Evolutionary conservation across 2,797 vertebrate species (phyloP), one percentile per base, ranked within the genome.

Genomic region (Jordanella pulchra): DNA sequence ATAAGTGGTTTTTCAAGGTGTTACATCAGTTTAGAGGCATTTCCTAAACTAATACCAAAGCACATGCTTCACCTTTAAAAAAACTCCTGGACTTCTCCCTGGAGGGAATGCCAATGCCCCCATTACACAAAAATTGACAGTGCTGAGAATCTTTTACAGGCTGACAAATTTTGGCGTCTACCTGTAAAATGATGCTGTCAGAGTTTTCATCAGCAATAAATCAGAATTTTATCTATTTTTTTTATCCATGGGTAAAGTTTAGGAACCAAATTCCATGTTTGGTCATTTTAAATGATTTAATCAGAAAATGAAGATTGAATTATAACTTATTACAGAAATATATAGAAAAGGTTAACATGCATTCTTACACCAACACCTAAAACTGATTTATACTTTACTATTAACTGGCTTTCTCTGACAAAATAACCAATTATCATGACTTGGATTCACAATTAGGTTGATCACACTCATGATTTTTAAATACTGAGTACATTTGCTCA

Each of bases 1-100:
- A 2, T 28, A 48, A 17, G 18, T 4, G n/a, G 27, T 23, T 72
- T 72, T 65, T 54, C 30, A 71, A 48, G n/a, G n/a, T 61, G 35
- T n/a, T 71, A 27, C 39, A 6, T 71, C 65, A 71, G 44, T 50
- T 75, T 75, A 50, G 68, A 28, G 55, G 30, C 11, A 30, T 66
- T 7, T 11, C 15, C 30, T 44, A 42, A 55, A 64, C 47, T 48
- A 58, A 56, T 11, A 54, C 67, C 67, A 32, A 54, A 60, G 32
- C 30, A 55, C 53, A 56, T 68, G 28, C 0, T 61, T 35, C 35
- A 42, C 7, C 32, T 12, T 48, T 4, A 21, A 25, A 25, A 27
- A 68, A n/a, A 42, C 55, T 47, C 15, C 18, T 14, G 18, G 18
- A 55, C 2, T 9, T 45, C 30, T 65, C 63, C 18, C 50, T 65